A percentile compares a stretch with the other conserved stretches of the same genome.
These are phyloP conservation scores for Orcinus orca DNA, from an alignment of 2,113 vertebrate genomes.

Conservation along the genomic window DNA sequence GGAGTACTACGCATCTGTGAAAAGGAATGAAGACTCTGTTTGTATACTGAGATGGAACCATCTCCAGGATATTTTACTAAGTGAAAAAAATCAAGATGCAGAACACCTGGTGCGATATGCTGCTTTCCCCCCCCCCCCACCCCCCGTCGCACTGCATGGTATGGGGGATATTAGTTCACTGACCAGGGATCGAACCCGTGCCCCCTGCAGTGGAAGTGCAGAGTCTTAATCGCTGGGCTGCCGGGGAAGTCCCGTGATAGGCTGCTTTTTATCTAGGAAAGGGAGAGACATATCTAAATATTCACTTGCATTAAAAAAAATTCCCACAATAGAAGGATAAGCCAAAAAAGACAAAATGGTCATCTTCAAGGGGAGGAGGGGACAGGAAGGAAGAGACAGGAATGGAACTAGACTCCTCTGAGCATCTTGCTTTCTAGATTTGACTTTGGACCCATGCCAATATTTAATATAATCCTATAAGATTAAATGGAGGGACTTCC, in stretches of 20 bases:
- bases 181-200: not conserved
- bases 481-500: not conserved
- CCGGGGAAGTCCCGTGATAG: not conserved
- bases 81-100: not conserved
- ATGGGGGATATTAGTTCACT: not conserved
- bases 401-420: not conserved
- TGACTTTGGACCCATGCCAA: not conserved
- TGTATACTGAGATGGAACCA: not conserved
- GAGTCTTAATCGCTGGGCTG: not conserved
- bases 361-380: not conserved
- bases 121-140: not conserved
- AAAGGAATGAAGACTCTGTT: not conserved
- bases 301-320: not conserved
- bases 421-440: not conserved
- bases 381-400: not conserved
- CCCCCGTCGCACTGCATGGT: not conserved
- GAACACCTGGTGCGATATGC: not conserved
- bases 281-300: not conserved
- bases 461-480: not conserved
- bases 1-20: not conserved
- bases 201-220: not conserved
- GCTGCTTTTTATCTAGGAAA: not conserved
- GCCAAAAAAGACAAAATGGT: not conserved
- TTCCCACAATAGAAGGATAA: not conserved
- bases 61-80: not conserved